These are phyloP conservation scores for Chrysaora quinquecirrha DNA, from an alignment of 30 jellyfish, hydroid and myxozoan species.

Conservation along the genomic window DNA sequence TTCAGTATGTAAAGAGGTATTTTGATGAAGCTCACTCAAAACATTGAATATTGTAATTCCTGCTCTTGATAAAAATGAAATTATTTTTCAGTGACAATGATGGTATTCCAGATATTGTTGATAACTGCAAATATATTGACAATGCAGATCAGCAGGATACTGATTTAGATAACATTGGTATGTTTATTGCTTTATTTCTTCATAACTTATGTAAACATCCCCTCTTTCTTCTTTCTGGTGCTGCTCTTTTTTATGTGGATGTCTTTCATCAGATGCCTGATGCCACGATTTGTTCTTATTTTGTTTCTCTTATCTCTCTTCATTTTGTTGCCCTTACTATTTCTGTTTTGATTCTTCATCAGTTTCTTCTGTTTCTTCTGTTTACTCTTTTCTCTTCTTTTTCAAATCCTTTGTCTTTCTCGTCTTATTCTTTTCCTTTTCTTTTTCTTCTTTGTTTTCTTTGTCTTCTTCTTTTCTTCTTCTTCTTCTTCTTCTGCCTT, in stretches of 20 bases:
- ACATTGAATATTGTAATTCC: too few relatives aligned
- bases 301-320: neutral
- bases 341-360: neutral
- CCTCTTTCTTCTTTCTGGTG: too few relatives aligned
- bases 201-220: too few relatives aligned
- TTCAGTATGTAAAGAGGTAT: too few relatives aligned
- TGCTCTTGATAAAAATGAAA: too few relatives aligned
- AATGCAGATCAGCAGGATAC: slow-evolving; percentile 80
- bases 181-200: neutral
- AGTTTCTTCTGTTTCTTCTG: neutral
- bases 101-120: slow-evolving; percentile 77
- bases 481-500: neutral
- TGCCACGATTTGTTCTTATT: too few relatives aligned
- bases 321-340: neutral
- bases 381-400: neutral
- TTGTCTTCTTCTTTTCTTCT: neutral
- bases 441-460: neutral
- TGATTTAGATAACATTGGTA: slow-evolving; percentile 76
- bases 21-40: too few relatives aligned
- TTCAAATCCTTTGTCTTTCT: neutral
- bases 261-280: too few relatives aligned
- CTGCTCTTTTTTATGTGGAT: too few relatives aligned
- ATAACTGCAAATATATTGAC: slow-evolving; percentile 70
- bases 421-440: neutral
- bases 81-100: slow-evolving; percentile 63